Evolutionary conservation across 2,113 vertebrate species (phyloP).

Genomic region (Sakesphorus luctuosus): DNA sequence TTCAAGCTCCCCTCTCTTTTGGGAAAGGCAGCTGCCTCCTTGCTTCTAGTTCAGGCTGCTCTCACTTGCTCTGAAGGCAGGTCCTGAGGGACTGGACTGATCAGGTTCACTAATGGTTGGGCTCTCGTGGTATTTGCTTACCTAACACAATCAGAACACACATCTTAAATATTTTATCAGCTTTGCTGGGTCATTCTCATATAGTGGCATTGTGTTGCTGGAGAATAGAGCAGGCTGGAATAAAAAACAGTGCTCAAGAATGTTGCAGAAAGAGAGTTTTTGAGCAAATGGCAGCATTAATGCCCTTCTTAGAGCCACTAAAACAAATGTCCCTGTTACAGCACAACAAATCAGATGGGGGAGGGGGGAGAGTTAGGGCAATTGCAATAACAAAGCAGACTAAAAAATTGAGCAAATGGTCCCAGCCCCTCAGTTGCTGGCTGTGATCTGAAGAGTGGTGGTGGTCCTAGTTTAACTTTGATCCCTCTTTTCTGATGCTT

Average conservation of each 20-base stretch:
- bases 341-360: too few relatives aligned
- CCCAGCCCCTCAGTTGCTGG: not conserved
- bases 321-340: not conserved
- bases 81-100: conserved; percentile 46
- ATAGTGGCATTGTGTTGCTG: not conserved
- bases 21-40: not conserved
- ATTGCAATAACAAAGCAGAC: not conserved
- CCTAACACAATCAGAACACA: conserved; percentile 67
- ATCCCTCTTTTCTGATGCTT: not conserved
- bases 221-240: conserved; percentile 6
- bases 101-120: conserved; percentile 66
- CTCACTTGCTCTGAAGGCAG: not conserved
- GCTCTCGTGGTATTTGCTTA: conserved; percentile 71
- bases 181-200: conserved; percentile 59
- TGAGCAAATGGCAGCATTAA: not conserved
- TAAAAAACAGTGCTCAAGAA: not conserved
- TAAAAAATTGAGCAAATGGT: not conserved
- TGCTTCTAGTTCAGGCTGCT: not conserved
- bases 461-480: not conserved
- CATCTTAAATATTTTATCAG: conserved; percentile 77
- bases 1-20: not conserved
- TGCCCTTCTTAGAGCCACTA: not conserved
- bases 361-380: not conserved
- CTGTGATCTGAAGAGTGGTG: not conserved
- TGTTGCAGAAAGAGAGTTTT: conserved; percentile 13